A percentile compares a stretch with the other conserved stretches of the same genome.
Conservation (phyloP, 2,113 vertebrate genomes). For the Triplophysa rosa region DNA sequence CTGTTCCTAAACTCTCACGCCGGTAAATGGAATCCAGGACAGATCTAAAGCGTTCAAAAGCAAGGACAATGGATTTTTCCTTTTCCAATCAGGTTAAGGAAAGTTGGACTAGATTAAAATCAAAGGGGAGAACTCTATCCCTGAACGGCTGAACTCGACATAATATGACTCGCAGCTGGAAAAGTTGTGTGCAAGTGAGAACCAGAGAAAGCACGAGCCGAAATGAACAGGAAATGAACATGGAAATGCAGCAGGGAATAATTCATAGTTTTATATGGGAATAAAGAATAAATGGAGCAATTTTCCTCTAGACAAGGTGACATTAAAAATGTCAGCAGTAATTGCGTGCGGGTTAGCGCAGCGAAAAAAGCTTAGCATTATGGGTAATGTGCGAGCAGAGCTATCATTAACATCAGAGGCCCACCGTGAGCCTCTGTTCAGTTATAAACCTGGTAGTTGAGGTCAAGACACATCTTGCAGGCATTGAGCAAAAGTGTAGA, state of each 20-base stretch:
- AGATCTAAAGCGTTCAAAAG: slow-evolving; percentile 7
- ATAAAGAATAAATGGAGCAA: slow-evolving; percentile 48
- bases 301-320: slow-evolving; percentile 45
- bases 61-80: slow-evolving; percentile 21
- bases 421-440: background rate
- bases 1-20: background rate
- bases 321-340: slow-evolving; percentile 58
- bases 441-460: background rate
- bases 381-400: background rate
- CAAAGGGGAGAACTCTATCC: slow-evolving; percentile 18
- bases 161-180: slow-evolving; percentile 26
- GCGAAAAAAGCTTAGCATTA: slow-evolving; percentile 38
- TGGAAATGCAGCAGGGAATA: slow-evolving; percentile 30
- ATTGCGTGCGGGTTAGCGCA: slow-evolving; percentile 44
- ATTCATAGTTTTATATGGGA: slow-evolving; percentile 47
- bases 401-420: slow-evolving; percentile 31
- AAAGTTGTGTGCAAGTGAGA: slow-evolving; percentile 13
- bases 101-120: slow-evolving; percentile 33
- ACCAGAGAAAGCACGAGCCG: background rate
- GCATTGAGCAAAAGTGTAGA: background rate
- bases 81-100: slow-evolving; percentile 9
- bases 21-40: slow-evolving; percentile 14
- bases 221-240: slow-evolving; percentile 39
- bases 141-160: slow-evolving; percentile 7
- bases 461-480: slow-evolving; percentile 26